phyloP scores from a whole-genome alignment of 2,797 vertebrate genomes.

The Trichosurus vulpecula region DNA sequence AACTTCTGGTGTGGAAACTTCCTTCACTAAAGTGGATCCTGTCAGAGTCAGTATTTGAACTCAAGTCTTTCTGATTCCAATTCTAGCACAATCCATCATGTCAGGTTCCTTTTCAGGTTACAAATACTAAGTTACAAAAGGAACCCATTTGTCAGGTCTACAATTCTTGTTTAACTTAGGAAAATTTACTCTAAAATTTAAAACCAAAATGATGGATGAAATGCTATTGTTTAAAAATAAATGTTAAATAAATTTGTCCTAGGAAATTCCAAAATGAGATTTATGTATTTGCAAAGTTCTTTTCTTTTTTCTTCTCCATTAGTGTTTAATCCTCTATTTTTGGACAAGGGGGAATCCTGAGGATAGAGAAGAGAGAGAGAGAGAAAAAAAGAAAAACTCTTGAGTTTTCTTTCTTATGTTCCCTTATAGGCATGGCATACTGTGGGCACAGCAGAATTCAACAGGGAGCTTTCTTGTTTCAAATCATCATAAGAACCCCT shows the following conservation, averaged over 20 bases:
- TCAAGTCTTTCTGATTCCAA: background rate
- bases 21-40: background rate
- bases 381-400: background rate
- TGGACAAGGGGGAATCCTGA: background rate
- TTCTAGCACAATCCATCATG: background rate
- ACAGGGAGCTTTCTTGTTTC: background rate
- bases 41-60: background rate
- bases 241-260: background rate
- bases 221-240: background rate
- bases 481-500: background rate
- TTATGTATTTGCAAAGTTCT: slow-evolving; percentile 20
- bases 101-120: background rate
- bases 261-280: slow-evolving; percentile 20
- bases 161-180: background rate
- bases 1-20: background rate
- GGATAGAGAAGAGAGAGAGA: background rate
- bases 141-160: background rate
- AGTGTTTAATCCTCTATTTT: slow-evolving; percentile 4
- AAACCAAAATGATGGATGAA: background rate
- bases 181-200: background rate
- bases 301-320: slow-evolving; percentile 32
- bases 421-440: background rate
- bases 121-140: no score
- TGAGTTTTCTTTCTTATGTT: background rate
- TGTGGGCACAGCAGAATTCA: background rate